Base-by-base conservation (phyloP, 2,113 vertebrate genomes). In the Megalops atlanticus region DNA sequence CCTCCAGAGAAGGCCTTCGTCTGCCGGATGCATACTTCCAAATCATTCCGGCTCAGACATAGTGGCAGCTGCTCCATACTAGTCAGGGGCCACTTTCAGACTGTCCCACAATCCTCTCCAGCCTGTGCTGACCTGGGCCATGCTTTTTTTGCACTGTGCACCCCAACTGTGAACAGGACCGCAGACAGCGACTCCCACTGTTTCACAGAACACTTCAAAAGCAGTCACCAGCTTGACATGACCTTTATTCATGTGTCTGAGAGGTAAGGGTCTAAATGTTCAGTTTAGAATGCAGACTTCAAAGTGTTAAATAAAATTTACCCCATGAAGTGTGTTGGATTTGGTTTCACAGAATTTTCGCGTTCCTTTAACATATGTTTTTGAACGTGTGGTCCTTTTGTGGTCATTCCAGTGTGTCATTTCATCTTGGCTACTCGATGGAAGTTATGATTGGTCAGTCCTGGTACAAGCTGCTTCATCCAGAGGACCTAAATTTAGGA, bases 381-480 rank as follows among this genome's bases (percentile, higher is more conserved):
- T 11, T 16, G 1, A 43, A 49, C 64, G 45, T n/a, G 3, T 10
- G 3, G 80, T 0, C 41, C 3, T 80, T 35, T 75, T 58, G 27
- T 27, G 35, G 38, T 45, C 3, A 1, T 1, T 45, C 1, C 91
- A 96, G 96, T 45, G 92, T 95, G 78, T 75, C 87, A 27, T 92
- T 91, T 78, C 88, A 93, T 83, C 88, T 96, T 27, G 96, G 96
- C 5, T 95, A 94, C 82, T 84, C 41, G 2, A 84, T 82, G 4
- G 90, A 93, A 45, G 94, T 95, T 43, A 82, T 97, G 85, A 84
- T 83, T 0, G 92, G 93, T 1, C 91, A 49, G n/a, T 96, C 96
- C 0, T 97, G 96, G 96, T 97, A 97, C 89, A 88, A 84, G 38
- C 90, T 97, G 1, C 54, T 97, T 47, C 95, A 96, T 47, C 95